Conservation (phyloP, 1,140 invertebrate species). For the Oncopodura yosiiana region DNA sequence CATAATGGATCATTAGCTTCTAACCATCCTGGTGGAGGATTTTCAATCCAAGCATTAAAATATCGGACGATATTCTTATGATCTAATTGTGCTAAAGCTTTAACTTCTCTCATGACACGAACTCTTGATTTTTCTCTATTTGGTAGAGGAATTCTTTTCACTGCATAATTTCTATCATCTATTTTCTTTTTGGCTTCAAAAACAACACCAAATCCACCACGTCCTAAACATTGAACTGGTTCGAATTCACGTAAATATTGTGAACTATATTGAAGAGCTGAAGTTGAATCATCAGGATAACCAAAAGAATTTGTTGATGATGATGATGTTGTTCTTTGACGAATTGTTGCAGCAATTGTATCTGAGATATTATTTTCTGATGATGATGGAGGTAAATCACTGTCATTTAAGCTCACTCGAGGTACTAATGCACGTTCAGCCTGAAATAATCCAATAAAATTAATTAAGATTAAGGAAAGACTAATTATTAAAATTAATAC, state of each 20-base stretch:
- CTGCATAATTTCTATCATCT: constrained; percentile 87
- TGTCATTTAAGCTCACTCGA: too few species aligned
- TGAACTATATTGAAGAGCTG: constrained; percentile 43
- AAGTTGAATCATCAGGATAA: neutral
- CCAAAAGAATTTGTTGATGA: constrained; percentile 21
- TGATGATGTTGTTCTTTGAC: constrained; percentile 23
- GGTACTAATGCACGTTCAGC: constrained; percentile 6
- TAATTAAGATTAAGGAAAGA: neutral
- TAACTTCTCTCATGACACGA: constrained; percentile 84
- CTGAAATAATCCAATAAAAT: neutral
- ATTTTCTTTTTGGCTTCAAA: constrained; percentile 92
- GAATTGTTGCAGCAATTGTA: too few species aligned
- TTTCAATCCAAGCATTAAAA: constrained; percentile 88
- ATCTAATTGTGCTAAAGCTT: constrained; percentile 84
- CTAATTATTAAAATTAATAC: neutral
- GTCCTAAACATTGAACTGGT: constrained; percentile 68
- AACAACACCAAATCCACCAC: constrained; percentile 94
- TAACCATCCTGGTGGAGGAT: constrained; percentile 77
- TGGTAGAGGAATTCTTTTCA: constrained; percentile 84
- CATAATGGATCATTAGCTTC: constrained; percentile 62
- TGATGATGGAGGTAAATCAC: too few species aligned
- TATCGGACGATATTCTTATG: constrained; percentile 91
- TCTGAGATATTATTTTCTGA: too few species aligned
- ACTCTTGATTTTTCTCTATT: constrained; percentile 68
- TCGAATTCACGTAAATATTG: constrained; percentile 81